Percentiles rank a stretch among this genome's conserved stretches.
These are phyloP conservation scores for Oryctolagus cuniculus DNA, from an alignment of 2,113 vertebrate species.

Conservation along the genomic window mOryCun1.1 NC_091432.1:79509001-79509500, in stretches of 20 bases:
- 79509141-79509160: background rate
- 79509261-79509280: background rate
- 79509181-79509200: background rate
- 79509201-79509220: background rate
- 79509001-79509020: background rate
- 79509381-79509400: background rate
- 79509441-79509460: background rate
- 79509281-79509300: background rate
- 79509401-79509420: background rate
- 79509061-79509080: background rate
- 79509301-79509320: background rate
- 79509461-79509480: background rate
- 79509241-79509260: background rate
- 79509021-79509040: background rate
- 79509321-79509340: background rate
- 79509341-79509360: background rate
- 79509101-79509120: background rate
- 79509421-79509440: background rate
- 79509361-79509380: background rate
- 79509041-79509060: background rate
- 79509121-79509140: background rate
- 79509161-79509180: background rate
- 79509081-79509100: background rate
- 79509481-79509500: background rate
- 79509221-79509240: background rate